Base-by-base conservation (phyloP, 2,797 vertebrate species). In the Taeniopygia guttata region DNA sequence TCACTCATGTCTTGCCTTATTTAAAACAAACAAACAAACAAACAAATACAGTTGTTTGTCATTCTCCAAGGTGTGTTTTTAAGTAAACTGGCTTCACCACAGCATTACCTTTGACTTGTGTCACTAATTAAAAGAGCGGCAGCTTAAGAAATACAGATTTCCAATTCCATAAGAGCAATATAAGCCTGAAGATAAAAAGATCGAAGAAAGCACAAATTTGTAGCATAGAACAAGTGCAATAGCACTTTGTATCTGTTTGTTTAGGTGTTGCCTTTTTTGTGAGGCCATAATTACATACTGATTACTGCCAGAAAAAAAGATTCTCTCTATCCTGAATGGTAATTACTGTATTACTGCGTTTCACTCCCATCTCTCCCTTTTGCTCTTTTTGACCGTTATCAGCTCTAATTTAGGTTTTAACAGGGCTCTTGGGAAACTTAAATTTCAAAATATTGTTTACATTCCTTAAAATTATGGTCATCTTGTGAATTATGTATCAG, bases 231-330 rank as follows among this genome's bases (percentile, higher is more conserved):
- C 59, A 82, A 87, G 60, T 9, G 34, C 17, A 59, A 16, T 14
- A 22, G 38, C 90, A 81, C 18, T 89, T 97, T 95, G 86, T 96
- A 73, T 56, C 84, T 91, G 13, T 94, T 97, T 94, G 81, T 96
- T 93, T 96, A 81, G 92, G 63, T 93, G 83, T 88, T 96, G 66
- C 66, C 62, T 89, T 95, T 25, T 96, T 97, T 94, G 55, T 58
- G 58, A 49, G 51, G 48, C 74, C 76, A 40, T 97, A 96, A 97
- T 97, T 97, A 95, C 94, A 81, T 75, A 85, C 77, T 88, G 89
- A 95, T 97, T 96, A 96, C 22, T 66, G 74, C 32, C 77, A 76
- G 67, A 52, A 74, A 87, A 87, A 87, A 92, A 56, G 5, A 11
- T 56, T 63, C 85, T 95, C 42, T 95, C 26, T 19, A 29, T 55